Base-by-base conservation (phyloP, 1,140 invertebrate species). In the Scylla paramamosain region DNA sequence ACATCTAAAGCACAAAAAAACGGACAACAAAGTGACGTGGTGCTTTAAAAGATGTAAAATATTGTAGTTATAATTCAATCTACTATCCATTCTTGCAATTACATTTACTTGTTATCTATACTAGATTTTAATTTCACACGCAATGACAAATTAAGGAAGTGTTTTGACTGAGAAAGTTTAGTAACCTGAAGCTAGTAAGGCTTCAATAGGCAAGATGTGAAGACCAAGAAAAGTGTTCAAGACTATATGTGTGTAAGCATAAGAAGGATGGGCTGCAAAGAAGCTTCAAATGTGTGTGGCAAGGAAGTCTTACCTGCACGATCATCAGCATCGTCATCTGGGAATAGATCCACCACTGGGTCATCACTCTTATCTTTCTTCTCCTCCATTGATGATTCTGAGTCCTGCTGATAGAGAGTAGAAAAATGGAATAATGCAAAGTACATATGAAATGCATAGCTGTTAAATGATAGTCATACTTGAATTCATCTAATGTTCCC, bases 321-420 rank as follows among this genome's bases (percentile, higher is more conserved):
- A 96, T 99, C 98, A 95, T 99, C 98, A 91, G 98, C 98, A 93
- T 99, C 98, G 96, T 99, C 98, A 97, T 99, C 98, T 0, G 98
- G 98, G 97, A 99, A 99, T 12, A 99, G 97, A 97, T 99, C 98
- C 32, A 99, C 98, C 89, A 98, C 98, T 1, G 98, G 98, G 97
- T 97, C 97, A 95, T 99, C 98, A 77, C 97, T 97, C 96, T 98
- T 97, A 95, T 98, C 98, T 95, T 97, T 97, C 25, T 96, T 96
- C 82, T 96, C 96, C 95, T 97, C 97, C 94, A 96, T 96, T 83
- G 96, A 96, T 29, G 97, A 97, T 86, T 97, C 97, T 88, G 97
- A 97, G 94, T 97, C 96, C 96, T 97, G 89, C 83, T 94, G 95
- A 59, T 39, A 87, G 94, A 96, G 45, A 92, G 83, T 90, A 94